Evolutionary conservation across 2,888 invertebrate species (phyloP).

Genomic region (Cephus nigrinus): DNA sequence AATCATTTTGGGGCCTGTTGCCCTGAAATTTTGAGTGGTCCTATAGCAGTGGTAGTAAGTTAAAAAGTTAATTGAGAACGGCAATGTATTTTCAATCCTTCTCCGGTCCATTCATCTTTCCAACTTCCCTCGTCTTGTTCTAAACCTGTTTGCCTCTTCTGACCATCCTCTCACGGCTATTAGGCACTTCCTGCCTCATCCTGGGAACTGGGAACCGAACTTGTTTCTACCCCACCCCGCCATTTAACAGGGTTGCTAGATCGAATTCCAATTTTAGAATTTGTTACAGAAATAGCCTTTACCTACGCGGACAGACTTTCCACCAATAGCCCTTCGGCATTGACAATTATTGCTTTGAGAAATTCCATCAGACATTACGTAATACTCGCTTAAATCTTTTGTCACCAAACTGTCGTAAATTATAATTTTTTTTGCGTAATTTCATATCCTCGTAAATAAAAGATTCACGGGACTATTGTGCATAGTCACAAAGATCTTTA

Average conservation of each 20-base stretch:
- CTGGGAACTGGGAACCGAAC: constrained; percentile 55
- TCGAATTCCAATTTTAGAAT: constrained; percentile 34
- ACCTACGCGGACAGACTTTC: not conserved
- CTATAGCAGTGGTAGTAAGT: constrained; percentile 3
- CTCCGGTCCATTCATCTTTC: constrained; percentile 59
- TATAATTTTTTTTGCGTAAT: not conserved
- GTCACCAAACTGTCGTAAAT: not conserved
- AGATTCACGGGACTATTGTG: not conserved
- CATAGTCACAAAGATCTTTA: not conserved
- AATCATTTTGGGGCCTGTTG: not conserved
- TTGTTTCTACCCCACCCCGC: constrained; percentile 14
- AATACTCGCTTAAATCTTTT: not conserved
- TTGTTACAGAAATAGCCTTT: not conserved
- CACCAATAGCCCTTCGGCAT: constrained; percentile 18
- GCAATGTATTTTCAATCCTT: constrained; percentile 29
- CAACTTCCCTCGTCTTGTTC: constrained; percentile 43
- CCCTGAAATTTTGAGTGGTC: not conserved
- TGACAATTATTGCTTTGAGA: constrained; percentile 17
- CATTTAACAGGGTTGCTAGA: constrained; percentile 24
- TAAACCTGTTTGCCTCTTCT: constrained; percentile 58
- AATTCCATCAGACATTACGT: not conserved
- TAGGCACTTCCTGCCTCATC: constrained; percentile 63
- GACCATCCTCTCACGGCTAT: constrained; percentile 63
- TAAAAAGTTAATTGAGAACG: constrained; percentile 39
- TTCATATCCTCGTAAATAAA: not conserved